Base-by-base conservation (phyloP, 1,140 invertebrate species). In the Marisa cornuarietis region DNA sequence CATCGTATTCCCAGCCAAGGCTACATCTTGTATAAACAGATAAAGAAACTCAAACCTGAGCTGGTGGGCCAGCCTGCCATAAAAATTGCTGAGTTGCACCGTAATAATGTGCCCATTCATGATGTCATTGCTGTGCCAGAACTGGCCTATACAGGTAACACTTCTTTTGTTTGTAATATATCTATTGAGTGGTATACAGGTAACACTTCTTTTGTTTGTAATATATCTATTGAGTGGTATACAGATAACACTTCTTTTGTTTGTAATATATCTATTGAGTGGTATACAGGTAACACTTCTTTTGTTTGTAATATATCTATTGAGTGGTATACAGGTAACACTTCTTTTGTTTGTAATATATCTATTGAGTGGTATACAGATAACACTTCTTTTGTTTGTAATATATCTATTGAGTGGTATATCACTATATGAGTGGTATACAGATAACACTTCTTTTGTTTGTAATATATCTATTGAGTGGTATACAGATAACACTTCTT, bases 321-420 rank as follows among this genome's bases (percentile, higher is more conserved):
- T n/a, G n/a, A n/a, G n/a, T n/a, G n/a, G n/a, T 88, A 86, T 74
- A 86, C 86, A 80, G 87, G 87, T 87, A 82, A 71, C 52, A 31
- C 5, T 26, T 22, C 11, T 71, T 66, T 3, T 11, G 61, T n/a
- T 75, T 61, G n/a, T 14, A 58, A 58, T 1, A 14, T 58, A 58
- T 58, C 11, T 3, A n/a, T n/a, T n/a, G n/a, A n/a, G n/a, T n/a
- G n/a, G n/a, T 88, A 86, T 74, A 86, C 86, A 80, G 87, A 86
- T 87, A 82, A 71, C 52, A 31, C 5, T 26, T 22, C 11, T 71
- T 66, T 3, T 11, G 61, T n/a, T 75, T 61, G n/a, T 14, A 58
- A 58, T 1, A 14, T 58, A 58, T 58, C 11, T 3, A n/a, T n/a
- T n/a, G n/a, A n/a, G n/a, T n/a, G n/a, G n/a, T n/a, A n/a, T n/a